phyloP scores from a whole-genome alignment of 2,113 vertebrate genomes.

The Scalopus aquaticus region DNA sequence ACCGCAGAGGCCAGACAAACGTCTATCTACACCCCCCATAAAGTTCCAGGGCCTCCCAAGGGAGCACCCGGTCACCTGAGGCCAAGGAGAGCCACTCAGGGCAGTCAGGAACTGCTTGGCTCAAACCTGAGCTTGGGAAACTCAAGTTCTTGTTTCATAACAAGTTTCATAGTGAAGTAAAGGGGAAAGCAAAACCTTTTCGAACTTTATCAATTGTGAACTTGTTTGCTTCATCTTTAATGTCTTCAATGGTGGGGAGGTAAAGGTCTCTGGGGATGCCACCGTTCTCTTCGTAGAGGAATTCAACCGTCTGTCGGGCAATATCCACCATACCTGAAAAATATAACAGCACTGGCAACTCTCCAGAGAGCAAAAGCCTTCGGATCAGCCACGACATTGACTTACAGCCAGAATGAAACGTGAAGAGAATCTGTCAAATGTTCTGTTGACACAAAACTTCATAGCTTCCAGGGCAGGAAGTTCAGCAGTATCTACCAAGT shows the following conservation, averaged over 20 bases:
- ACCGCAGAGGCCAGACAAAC: not conserved
- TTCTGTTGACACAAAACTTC: not conserved
- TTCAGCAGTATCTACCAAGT: not conserved
- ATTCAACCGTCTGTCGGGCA: conserved; percentile 97
- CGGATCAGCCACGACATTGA: not conserved
- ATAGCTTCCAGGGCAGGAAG: not conserved
- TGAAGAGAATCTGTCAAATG: not conserved
- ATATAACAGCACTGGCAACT: not conserved
- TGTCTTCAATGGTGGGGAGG: conserved; percentile 98
- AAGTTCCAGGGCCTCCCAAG: not conserved
- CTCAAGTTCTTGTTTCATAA: not conserved
- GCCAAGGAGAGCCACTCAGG: not conserved
- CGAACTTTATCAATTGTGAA: conserved; percentile 99
- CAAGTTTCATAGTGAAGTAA: not conserved
- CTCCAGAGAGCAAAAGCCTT: not conserved
- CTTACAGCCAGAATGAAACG: not conserved
- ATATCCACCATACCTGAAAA: conserved; percentile 96
- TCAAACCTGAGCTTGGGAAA: not conserved
- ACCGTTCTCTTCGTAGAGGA: conserved; percentile 98
- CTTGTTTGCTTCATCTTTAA: conserved; percentile 99
- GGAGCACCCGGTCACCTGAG: not conserved
- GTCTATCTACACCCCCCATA: not conserved
- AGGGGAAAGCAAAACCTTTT: conserved; percentile 90
- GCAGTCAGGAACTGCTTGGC: not conserved
- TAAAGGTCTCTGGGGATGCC: conserved; percentile 98